Conservation (phyloP, 2,113 vertebrate genomes). For the Platichthys stellatus region DNA sequence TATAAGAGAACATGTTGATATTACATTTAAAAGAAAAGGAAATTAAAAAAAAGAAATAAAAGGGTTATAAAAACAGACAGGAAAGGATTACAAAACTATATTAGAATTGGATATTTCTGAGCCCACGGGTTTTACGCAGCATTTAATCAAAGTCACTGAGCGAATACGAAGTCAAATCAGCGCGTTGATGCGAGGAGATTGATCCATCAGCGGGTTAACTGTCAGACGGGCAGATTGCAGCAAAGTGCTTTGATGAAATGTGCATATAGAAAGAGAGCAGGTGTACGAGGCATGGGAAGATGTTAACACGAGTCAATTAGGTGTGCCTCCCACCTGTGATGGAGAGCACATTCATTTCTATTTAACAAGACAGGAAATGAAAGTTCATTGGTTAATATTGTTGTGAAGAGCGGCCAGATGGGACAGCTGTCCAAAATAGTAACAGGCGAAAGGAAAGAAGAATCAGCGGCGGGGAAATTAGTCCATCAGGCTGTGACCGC, state of each 20-base stretch:
- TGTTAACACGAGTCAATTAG: conserved; percentile 82
- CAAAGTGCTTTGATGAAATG: conserved; percentile 62
- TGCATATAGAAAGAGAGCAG: conserved; percentile 74
- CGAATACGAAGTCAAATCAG: neutral
- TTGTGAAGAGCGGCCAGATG: conserved; percentile 78
- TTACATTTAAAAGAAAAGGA: too few species aligned
- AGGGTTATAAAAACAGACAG: too few species aligned
- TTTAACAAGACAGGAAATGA: conserved; percentile 81
- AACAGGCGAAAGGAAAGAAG: conserved; percentile 43
- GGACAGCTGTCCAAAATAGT: conserved; percentile 79
- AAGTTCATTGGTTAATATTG: conserved; percentile 82
- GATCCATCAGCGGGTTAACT: conserved; percentile 56
- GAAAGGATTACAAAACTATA: neutral
- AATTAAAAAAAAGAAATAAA: too few species aligned
- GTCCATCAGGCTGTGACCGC: conserved; percentile 67
- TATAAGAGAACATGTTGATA: too few species aligned
- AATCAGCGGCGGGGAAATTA: conserved; percentile 65
- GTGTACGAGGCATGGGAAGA: conserved; percentile 71
- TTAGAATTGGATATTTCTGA: neutral
- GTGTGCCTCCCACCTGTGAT: conserved; percentile 80
- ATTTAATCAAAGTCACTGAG: neutral
- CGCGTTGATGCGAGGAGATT: conserved; percentile 29
- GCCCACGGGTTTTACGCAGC: neutral
- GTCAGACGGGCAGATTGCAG: conserved; percentile 54
- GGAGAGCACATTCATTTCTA: conserved; percentile 79